Conservation (phyloP, 2,888 invertebrate species). For the Thysanoteuthis rhombus region DNA sequence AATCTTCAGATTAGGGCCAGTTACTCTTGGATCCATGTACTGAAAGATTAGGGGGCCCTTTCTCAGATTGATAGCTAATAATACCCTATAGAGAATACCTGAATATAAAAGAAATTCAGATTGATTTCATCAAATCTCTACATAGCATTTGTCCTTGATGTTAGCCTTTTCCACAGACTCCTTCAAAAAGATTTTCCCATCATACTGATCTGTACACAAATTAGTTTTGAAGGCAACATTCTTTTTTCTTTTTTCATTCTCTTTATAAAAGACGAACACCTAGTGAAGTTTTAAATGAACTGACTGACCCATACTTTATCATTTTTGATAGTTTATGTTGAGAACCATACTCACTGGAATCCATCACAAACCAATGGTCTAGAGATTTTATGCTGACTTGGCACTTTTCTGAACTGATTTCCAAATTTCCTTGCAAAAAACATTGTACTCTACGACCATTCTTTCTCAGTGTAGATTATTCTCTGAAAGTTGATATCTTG, state of each 20-base stretch:
- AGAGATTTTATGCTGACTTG: neutral
- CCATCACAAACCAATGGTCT: neutral
- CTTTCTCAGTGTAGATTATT: neutral
- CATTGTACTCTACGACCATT: neutral
- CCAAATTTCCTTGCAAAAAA: neutral
- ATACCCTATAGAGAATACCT: neutral
- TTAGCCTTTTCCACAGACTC: neutral
- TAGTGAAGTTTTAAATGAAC: neutral
- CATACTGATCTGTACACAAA: neutral
- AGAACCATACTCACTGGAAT: neutral
- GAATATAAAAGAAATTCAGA: neutral
- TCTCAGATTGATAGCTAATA: neutral
- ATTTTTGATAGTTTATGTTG: neutral
- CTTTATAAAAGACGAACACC: neutral
- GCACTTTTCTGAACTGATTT: neutral
- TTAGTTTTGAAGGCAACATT: neutral
- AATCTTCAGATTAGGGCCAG: neutral
- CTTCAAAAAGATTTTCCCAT: neutral
- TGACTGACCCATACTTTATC: neutral
- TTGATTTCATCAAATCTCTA: neutral
- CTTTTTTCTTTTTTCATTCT: neutral
- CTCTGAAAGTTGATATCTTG: no score
- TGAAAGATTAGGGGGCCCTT: neutral
- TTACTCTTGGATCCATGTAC: neutral
- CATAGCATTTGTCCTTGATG: neutral